Percentiles rank a stretch among this genome's conserved stretches.
These are phyloP conservation scores for Himalopsyche tibetana DNA, from an alignment of 2,888 invertebrate species.

Conservation along the genomic window DNA sequence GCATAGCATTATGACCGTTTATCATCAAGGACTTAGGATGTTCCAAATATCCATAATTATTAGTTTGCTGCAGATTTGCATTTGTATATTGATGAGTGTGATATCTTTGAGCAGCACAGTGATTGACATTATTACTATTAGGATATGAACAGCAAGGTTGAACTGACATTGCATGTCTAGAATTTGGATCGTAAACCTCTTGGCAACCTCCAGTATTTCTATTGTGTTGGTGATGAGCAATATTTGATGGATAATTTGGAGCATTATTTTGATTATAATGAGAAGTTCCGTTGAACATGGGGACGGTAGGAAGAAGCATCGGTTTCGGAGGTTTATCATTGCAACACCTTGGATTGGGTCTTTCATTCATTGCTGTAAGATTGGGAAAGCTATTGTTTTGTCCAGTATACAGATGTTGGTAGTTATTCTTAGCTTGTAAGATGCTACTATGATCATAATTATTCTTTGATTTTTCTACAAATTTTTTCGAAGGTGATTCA, in stretches of 20 bases:
- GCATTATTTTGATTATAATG: not conserved
- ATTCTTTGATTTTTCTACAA: constrained; percentile 27
- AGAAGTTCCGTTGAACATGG: not conserved
- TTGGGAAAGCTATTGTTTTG: constrained; percentile 11
- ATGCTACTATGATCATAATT: not conserved
- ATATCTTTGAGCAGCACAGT: not conserved
- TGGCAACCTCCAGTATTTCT: not conserved
- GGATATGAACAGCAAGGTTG: constrained; percentile 12
- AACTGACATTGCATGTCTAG: not conserved
- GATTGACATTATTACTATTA: not conserved
- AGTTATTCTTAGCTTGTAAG: not conserved
- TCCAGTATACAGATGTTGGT: not conserved
- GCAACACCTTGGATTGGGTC: constrained; percentile 37
- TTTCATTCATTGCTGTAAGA: not conserved
- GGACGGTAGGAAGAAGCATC: not conserved
- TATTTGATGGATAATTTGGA: not conserved
- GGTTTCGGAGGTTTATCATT: not conserved
- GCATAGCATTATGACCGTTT: not conserved
- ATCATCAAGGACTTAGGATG: not conserved
- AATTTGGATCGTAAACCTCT: not conserved
- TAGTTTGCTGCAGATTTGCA: not conserved
- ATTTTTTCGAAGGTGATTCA: not conserved
- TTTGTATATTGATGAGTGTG: not conserved
- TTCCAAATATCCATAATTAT: not conserved
- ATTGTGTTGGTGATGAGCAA: not conserved